phyloP scores from a whole-genome alignment of 2,888 invertebrate species.

The Phanerotoma sp. region DNA sequence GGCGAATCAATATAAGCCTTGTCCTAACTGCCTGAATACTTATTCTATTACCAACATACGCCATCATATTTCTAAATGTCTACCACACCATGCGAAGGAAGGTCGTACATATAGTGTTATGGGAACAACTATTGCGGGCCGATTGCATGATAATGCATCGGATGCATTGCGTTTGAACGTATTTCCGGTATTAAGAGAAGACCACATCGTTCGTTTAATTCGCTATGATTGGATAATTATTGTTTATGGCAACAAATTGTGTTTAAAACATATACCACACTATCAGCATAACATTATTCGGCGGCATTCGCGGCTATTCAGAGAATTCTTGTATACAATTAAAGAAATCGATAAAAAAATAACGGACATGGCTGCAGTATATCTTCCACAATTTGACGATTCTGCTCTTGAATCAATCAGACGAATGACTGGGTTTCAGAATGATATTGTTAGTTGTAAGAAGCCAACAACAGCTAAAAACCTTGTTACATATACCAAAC shows the following conservation, averaged over 20 bases:
- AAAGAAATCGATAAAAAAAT: background rate
- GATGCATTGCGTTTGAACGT: constrained; percentile 4
- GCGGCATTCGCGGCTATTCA: constrained; percentile 2
- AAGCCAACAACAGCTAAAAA: background rate
- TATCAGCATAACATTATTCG: constrained; percentile 20
- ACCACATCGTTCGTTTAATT: constrained; percentile 26
- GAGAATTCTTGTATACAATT: background rate
- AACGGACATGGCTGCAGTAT: background rate
- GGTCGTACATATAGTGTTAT: background rate
- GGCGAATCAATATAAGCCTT: constrained; percentile 13
- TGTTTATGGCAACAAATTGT: constrained; percentile 30
- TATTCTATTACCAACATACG: background rate
- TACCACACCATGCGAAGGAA: background rate
- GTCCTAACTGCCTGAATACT: background rate
- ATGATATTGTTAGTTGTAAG: background rate
- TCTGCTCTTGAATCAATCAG: background rate
- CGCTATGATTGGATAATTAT: constrained; percentile 33
- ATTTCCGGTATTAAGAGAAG: constrained; percentile 32
- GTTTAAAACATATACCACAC: constrained; percentile 21
- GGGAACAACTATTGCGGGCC: background rate
- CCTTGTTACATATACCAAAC: background rate
- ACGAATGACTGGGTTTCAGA: background rate
- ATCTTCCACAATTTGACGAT: background rate
- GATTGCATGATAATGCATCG: background rate
- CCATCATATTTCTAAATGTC: background rate